Base-by-base conservation (phyloP, 1,140 invertebrate species). In the Trichoplusia ni region DNA sequence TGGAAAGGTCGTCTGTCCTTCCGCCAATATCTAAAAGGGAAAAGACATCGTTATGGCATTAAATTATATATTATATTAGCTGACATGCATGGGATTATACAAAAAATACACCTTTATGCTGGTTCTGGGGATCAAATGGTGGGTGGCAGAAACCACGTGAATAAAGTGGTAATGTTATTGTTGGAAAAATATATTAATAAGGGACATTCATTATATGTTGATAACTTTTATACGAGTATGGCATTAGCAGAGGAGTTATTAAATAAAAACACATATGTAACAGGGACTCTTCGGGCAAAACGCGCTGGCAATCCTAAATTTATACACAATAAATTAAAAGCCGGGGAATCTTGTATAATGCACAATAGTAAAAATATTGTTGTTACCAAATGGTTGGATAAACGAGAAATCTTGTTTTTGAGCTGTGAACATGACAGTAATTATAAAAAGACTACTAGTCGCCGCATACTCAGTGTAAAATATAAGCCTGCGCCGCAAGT, bases 21-120 rank as follows among this genome's bases (percentile, higher is more conserved):
- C 47, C 68, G 79, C n/a, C 71, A 79, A 58, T 81, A 81, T 49
- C 46, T 79, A 29, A 73, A 81, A 68, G 63, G 61, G 1, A 79
- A 81, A 72, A 35, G 19, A 18, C 76, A 77, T 58, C n/a, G 75
- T 33, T 83, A 76, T 46, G 75, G 71, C 2, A 73, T 79, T 25
- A 82, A 80, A 56, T 58, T 61, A 42, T 64, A 69, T 31, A 61
- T 64, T 37, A n/a, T n/a, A n/a, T 64, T 64, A 61, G 67, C 67
- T 18, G 63, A 64, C 7, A 25, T 25, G 3, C 1, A 58, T 19
- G 63, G 67, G 0, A 61, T 65, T 8, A 27, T 62, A 11, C 13
- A 11, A 42, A 70, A 70, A 53, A 65, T 70, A n/a, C 49, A 70
- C 16, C 1, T 70, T 7, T 69, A 69, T 56, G 67, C 62, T 37